Conservation (phyloP, 2,113 vertebrate species). For the Scophthalmus maximus region DNA sequence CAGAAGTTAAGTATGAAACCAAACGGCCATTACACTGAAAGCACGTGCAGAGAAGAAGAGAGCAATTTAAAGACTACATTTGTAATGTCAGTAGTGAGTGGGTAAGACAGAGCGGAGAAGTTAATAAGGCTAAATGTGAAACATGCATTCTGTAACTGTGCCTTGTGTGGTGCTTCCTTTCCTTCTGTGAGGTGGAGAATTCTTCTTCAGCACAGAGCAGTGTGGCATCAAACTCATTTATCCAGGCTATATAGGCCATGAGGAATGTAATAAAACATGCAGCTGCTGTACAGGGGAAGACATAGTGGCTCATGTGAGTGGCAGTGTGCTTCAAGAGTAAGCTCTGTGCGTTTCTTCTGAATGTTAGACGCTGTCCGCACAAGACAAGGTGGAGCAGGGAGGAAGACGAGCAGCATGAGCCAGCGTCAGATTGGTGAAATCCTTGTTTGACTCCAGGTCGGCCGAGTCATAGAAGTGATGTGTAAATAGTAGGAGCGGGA, state of each 20-base stretch:
- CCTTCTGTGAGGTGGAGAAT: background rate
- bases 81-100: background rate
- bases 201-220: background rate
- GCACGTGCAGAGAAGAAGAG: too few species aligned
- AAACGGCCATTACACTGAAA: too few species aligned
- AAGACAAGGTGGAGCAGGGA: background rate
- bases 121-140: background rate
- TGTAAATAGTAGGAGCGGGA: conserved; percentile 6
- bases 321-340: background rate
- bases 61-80: background rate
- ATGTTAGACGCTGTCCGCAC: background rate
- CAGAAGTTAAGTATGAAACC: too few species aligned
- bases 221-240: background rate
- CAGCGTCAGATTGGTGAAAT: conserved; percentile 4
- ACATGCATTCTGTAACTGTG: background rate
- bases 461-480: background rate
- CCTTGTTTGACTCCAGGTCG: conserved; percentile 13
- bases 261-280: conserved; percentile 5
- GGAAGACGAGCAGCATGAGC: background rate
- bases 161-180: background rate
- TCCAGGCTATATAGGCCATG: background rate
- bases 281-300: background rate
- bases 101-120: background rate
- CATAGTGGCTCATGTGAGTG: background rate
- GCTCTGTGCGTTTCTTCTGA: background rate